Evolutionary conservation across 1,140 invertebrate species (phyloP), one percentile per base, ranked within the genome.

Genomic region (Eueides isabella): DNA sequence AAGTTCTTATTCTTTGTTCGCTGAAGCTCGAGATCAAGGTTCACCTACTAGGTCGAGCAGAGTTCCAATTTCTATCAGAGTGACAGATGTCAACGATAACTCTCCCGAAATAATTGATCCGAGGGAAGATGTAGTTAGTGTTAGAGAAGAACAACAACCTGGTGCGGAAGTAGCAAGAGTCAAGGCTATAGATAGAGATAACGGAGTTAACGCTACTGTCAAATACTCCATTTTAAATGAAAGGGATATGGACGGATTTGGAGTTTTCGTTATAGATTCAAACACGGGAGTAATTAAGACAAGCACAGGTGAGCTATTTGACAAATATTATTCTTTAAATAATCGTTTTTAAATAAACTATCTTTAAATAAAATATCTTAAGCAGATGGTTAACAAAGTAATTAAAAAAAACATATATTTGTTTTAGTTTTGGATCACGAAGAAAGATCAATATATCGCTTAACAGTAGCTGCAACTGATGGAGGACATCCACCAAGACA

Each of bases 31-130:
- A 69, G 98, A 99, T 92, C 96, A 97, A 85, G 98, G 98, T 0
- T 94, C 93, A 2, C 96, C 97, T 0, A 95, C 96, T 1, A 94
- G 96, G 67, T 96, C 96, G 70, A 94, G 96, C 16, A 93, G 97
- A 75, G 96, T 97, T 0, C 94, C 96, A 5, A 92, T 99, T 63
- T 94, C 95, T 78, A 95, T 99, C 0, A 93, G 94, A 72, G 96
- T 98, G 3, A 94, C 95, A 16, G 98, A 99, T 88, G 95, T 97
- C 4, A 99, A 99, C 89, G 98, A 99, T 91, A 98, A 99, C 92
- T 94, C 96, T 9, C 97, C 97, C 12, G 95, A 97, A 89, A 97
- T 98, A 71, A 95, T 98, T 33, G 97, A 98, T 90, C 97, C 97
- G 6, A 95, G 97, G 83, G 97, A 98, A 87, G 97, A 97, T 86